Evolutionary conservation across 1,140 invertebrate genomes (phyloP), one percentile per base, ranked within the genome.

Genomic region (Neelides sp.): DNA sequence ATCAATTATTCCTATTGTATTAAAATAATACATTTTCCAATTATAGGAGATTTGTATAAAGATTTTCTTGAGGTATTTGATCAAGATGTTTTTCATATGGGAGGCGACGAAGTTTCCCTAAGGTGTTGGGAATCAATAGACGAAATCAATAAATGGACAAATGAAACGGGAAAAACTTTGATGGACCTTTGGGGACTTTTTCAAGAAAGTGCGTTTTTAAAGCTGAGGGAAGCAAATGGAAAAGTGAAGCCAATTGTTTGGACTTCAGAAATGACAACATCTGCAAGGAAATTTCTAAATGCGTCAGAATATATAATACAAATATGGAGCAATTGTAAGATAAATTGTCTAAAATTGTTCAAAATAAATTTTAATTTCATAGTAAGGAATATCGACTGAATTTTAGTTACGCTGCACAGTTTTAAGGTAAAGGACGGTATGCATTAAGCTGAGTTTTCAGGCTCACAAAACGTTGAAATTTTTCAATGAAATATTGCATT

Each of bases 21-120:
- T 48, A 41, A 22, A 45, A 22, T 10, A 41, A 8, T 48, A 27
- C 8, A 41, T 26, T 44, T 30, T 8, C 15, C 20, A 12, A 15
- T 47, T 34, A 15, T 23, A 57, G 54, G 50, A 51, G 32, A 50
- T 15, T 46, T 62, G 13, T 62, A 53, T 37, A 46, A 45, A 24
- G 59, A 61, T 26, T 37, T 62, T 23, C 35, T 52, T 2, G 50
- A 61, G 13, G 42, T 60, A 40, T 63, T 62, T 44, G 42, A 47
- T 5, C 48, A 43, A 12, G 59, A 61, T 30, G 4, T 65, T 4
- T 65, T 65, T 48, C 64, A 66, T 51, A 59, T 63, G 50, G 65
- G 65, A 2, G 63, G 62, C 20, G 65, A 66, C 50, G 65, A 66
- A 55, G 60, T 66, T 8, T 54, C 61, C 39, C 54, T 64, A 15